Conservation (phyloP, 2,888 invertebrate species). For the Pristionchus entomophagus region DNA sequence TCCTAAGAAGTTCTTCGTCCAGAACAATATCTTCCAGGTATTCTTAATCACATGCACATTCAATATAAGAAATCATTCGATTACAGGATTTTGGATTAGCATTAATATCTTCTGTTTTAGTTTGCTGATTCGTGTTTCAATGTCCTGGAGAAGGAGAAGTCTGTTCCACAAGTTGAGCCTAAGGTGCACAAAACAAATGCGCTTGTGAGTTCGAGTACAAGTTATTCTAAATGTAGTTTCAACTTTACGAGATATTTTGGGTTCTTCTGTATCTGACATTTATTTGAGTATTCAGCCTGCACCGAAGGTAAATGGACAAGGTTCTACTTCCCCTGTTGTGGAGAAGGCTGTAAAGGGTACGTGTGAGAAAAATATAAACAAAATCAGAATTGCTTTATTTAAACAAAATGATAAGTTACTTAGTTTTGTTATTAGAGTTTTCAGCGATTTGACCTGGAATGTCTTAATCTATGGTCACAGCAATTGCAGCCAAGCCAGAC, state of each 20-base stretch:
- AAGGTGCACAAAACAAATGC: background rate
- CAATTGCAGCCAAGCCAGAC: slow-evolving; percentile 1
- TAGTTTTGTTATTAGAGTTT: background rate
- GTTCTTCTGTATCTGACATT: background rate
- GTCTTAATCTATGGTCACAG: background rate
- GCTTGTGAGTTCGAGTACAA: background rate
- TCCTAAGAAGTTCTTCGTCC: slow-evolving; percentile 97
- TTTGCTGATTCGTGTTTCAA: slow-evolving; percentile 49
- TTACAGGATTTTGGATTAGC: too few species aligned
- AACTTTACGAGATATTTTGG: background rate
- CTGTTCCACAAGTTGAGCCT: background rate
- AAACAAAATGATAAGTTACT: too few species aligned
- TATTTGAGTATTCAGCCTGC: background rate
- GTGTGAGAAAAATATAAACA: background rate
- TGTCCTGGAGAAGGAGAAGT: slow-evolving; percentile 42
- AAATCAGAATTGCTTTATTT: background rate
- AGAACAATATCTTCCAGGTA: slow-evolving; percentile 91
- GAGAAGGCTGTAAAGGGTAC: slow-evolving; percentile 10
- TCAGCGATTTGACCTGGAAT: too few species aligned
- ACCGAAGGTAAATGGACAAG: background rate
- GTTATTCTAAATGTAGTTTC: background rate
- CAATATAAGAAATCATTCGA: too few species aligned
- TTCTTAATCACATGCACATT: too few species aligned
- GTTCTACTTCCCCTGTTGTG: background rate
- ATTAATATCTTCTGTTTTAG: background rate